phyloP scores from a whole-genome alignment of 2,888 invertebrate species.

The Boloria selene region DNA sequence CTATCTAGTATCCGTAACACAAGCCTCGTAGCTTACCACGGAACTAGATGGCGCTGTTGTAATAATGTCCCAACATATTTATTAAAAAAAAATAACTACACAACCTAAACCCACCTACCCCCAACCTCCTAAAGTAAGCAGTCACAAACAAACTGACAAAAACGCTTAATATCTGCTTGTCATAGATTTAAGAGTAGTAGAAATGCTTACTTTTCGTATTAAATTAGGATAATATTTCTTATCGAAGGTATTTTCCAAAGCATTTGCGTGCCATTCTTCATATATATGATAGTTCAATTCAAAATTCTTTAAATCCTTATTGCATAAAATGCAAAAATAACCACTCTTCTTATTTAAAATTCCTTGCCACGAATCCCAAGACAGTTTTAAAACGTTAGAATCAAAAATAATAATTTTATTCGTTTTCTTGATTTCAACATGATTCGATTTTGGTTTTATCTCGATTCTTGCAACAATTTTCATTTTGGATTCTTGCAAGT shows the following conservation, averaged over 20 bases:
- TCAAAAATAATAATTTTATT: slow-evolving; percentile 40
- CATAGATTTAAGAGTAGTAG: too few species aligned
- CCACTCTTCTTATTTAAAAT: slow-evolving; percentile 27
- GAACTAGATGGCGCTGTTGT: too few species aligned
- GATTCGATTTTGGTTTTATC: slow-evolving; percentile 12
- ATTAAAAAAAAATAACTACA: too few species aligned
- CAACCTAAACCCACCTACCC: too few species aligned
- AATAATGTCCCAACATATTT: too few species aligned
- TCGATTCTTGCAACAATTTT: slow-evolving; percentile 30
- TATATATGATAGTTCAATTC: slow-evolving; percentile 36
- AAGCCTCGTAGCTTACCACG: too few species aligned
- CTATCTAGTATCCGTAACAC: too few species aligned
- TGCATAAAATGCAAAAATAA: slow-evolving; percentile 38
- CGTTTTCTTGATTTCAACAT: slow-evolving; percentile 21
- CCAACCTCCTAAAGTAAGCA: neutral
- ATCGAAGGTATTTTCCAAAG: slow-evolving; percentile 34
- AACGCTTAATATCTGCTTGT: neutral
- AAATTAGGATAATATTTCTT: slow-evolving; percentile 39
- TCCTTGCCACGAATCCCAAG: slow-evolving; percentile 45
- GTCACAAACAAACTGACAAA: neutral
- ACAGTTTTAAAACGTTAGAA: slow-evolving; percentile 39
- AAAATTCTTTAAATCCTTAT: slow-evolving; percentile 23
- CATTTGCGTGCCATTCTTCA: slow-evolving; percentile 27
- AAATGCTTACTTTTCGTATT: slow-evolving; percentile 42
- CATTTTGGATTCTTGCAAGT: slow-evolving; percentile 34